Evolutionary conservation across 1,140 invertebrate genomes (phyloP), one percentile per base, ranked within the genome.

Genomic region (Drosophila busckii): DNA sequence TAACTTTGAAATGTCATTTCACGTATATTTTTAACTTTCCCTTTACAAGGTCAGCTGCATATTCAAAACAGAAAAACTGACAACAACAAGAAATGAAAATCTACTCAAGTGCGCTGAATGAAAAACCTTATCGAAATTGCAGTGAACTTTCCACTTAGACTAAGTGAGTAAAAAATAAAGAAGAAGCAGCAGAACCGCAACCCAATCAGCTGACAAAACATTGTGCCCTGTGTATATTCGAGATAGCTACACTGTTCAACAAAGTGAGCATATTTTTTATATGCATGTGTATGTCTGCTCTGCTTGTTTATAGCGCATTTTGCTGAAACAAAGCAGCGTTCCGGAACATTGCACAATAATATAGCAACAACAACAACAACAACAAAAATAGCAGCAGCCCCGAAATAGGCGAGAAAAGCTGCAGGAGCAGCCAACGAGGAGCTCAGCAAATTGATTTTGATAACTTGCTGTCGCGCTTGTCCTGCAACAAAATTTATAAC

Each of bases 331-430:
- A 82, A 62, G 65, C 75, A 83, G 55, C 61, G 48, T 75, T 82
- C 75, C 75, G 75, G 75, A 82, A 82, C 76, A 82, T 82, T 82
- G 75, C 75, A 83, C 75, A 82, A 82, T 82, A 70, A 63, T 55
- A 68, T 48, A 25, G 32, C 50, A 52, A 38, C 23, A 69, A 25
- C 19, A 40, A 25, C 7, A 38, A 37, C 37, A 60, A 55, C 34
- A 68, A 48, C 16, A 49, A 22, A 17, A 29, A 34, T 9, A 19
- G n/a, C 9, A 19, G 19, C 20, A 49, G 64, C 59, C 52, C 64
- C 75, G 64, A 80, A 80, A 82, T 73, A 78, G 68, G 75, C 63
- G 54, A 65, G 63, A 73, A 78, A 58, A n/a, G n/a, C 56, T 19
- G 35, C 9, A 35, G 4, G 45, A 16, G 35, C 15, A 7, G 5